Conservation (phyloP, 2,797 vertebrate genomes). For the Sciurus vulgaris region DNA sequence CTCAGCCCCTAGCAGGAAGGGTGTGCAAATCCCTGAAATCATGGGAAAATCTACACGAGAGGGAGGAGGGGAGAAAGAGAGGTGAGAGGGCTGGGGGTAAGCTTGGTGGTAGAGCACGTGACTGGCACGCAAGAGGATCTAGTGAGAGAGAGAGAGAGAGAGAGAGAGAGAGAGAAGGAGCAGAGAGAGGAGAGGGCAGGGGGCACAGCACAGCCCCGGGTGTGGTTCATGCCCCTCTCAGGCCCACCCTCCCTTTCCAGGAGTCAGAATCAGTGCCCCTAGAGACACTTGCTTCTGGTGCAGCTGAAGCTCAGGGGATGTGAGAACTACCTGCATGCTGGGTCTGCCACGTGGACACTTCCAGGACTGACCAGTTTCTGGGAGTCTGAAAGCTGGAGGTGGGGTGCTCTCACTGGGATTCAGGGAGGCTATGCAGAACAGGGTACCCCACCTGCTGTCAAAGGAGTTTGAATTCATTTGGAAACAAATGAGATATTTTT, state of each 20-base stretch:
- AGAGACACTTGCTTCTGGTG: rapidly evolving
- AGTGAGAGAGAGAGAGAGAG: too few relatives aligned
- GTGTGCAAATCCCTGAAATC: background rate
- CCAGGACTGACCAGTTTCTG: background rate
- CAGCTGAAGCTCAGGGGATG: background rate
- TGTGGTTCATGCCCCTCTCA: background rate
- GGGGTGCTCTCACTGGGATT: background rate
- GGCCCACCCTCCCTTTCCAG: background rate
- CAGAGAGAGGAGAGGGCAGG: background rate
- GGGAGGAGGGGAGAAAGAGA: background rate
- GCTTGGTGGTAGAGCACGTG: background rate
- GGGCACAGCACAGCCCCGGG: background rate
- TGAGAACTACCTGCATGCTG: rapidly evolving
- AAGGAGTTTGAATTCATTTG: background rate
- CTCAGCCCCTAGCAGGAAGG: background rate
- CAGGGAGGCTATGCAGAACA: background rate
- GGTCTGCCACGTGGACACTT: too few relatives aligned
- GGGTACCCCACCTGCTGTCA: background rate
- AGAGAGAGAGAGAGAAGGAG: background rate
- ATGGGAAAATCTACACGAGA: background rate
- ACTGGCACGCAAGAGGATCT: background rate
- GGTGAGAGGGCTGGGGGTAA: background rate
- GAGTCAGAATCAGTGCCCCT: background rate
- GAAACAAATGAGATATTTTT: background rate
- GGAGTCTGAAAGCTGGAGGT: background rate